phyloP scores from a whole-genome alignment of 2,797 vertebrate genomes.

The Alcedo quadribrachys region DNA sequence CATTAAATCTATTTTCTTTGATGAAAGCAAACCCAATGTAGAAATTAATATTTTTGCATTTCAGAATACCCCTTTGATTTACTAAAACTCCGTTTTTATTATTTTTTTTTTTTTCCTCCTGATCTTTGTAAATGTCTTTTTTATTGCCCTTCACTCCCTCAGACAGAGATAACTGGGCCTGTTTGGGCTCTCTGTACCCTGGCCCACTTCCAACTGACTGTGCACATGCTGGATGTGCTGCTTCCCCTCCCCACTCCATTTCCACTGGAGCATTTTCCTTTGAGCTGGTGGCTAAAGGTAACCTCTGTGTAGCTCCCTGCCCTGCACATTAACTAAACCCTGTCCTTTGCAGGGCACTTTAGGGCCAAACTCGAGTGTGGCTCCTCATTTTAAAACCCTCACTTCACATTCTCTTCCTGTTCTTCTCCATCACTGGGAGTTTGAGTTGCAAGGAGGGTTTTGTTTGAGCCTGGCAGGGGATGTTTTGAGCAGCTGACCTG shows the following conservation, averaged over 20 bases:
- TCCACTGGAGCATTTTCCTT: background rate
- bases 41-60: background rate
- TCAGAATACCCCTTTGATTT: background rate
- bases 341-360: background rate
- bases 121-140: background rate
- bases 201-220: background rate
- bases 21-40: background rate
- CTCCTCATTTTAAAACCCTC: conserved; percentile 52
- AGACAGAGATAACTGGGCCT: background rate
- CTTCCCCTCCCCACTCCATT: background rate
- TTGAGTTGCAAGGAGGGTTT: conserved; percentile 50
- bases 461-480: conserved; percentile 34
- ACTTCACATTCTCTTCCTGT: conserved; percentile 53
- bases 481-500: conserved; percentile 38
- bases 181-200: background rate
- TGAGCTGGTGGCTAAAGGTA: background rate
- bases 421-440: background rate
- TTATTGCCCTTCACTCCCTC: background rate
- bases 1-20: background rate
- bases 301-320: conserved; percentile 20
- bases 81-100: background rate
- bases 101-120: background rate
- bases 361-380: background rate
- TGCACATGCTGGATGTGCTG: background rate
- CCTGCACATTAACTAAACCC: conserved; percentile 22